Percentiles rank a stretch among this genome's conserved stretches.
Evolutionary conservation across 2,797 vertebrate genomes (phyloP).

Genomic region (Pteropus rufus): DNA sequence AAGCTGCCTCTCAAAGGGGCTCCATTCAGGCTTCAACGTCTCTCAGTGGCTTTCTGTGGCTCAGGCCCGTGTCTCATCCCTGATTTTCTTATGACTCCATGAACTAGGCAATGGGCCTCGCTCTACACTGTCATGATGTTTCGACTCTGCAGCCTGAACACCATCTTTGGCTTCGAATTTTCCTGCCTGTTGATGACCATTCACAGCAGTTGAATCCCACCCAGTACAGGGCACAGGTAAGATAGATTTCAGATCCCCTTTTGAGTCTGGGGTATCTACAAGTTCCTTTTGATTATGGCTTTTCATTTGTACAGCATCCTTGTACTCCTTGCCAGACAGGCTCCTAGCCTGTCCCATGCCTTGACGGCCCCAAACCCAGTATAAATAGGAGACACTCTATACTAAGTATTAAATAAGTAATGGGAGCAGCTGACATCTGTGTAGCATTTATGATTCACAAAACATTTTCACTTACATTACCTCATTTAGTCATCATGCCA

Average conservation of each 20-base stretch:
- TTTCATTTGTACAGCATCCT: neutral
- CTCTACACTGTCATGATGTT: neutral
- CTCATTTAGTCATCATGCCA: neutral
- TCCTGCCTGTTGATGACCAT: neutral
- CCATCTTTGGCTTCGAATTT: neutral
- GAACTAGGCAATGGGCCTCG: neutral
- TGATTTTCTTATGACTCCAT: neutral
- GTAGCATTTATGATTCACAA: neutral
- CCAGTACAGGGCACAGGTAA: neutral
- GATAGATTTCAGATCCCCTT: neutral
- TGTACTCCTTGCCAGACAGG: neutral
- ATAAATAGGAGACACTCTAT: rapidly evolving
- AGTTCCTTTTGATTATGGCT: neutral
- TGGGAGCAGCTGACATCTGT: neutral
- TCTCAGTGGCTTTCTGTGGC: neutral
- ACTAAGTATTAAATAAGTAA: neutral
- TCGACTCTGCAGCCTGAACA: neutral
- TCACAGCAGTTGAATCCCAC: neutral
- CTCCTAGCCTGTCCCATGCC: neutral
- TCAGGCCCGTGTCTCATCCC: neutral
- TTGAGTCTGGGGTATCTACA: neutral
- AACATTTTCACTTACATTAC: neutral
- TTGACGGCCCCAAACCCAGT: neutral
- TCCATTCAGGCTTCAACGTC: neutral
- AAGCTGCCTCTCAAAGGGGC: neutral